Base-by-base conservation (phyloP, 2,113 vertebrate genomes). In the Poecile atricapillus region DNA sequence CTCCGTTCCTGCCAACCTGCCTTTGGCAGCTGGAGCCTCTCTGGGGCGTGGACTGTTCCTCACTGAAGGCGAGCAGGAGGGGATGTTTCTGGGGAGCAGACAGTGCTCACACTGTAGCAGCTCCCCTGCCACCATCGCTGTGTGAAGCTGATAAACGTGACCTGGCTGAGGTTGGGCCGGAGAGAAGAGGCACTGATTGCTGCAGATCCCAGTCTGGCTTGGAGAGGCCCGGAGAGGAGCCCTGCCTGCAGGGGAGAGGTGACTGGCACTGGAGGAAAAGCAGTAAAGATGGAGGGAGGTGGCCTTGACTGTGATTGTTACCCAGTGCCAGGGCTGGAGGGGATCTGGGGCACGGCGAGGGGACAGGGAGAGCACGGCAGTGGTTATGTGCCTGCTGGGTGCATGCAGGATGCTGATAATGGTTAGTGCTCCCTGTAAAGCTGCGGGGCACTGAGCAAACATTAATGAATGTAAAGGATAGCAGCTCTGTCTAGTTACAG, bases 401-500 rank as follows among this genome's bases (percentile, higher is more conserved):
- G 73, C 65, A 3, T 2, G 7, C 75, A 59, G 46, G 87, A 67
- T 83, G 89, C 87, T 92, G 90, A 73, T 95, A 76, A 92, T 87
- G 74, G 83, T 80, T 77, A 71, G 81, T 50, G 92, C 78, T 89
- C 70, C 89, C 92, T 93, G 83, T 87, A 80, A 50, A n/a, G 87
- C 95, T 76, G 50, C 0, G 0, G 63, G 89, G 83, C 74, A 59
- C 79, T 77, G 87, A 94, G 35, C 86, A 90, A 95, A 92, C 95
- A 75, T 93, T 85, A 90, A 92, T 33, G 24, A 69, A 85, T 8
- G 75, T 82, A 67, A 93, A 90, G 93, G 91, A 81, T 90, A 67
- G 86, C 60, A 53, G 94, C 91, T 80, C 85, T 82, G 75, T 92
- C 77, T 95, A 46, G 52, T 95, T 93, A 74, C 67, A 68, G 92